Base-by-base conservation (phyloP, 1,140 invertebrate genomes). In the Plectrocnemia conspersa region DNA sequence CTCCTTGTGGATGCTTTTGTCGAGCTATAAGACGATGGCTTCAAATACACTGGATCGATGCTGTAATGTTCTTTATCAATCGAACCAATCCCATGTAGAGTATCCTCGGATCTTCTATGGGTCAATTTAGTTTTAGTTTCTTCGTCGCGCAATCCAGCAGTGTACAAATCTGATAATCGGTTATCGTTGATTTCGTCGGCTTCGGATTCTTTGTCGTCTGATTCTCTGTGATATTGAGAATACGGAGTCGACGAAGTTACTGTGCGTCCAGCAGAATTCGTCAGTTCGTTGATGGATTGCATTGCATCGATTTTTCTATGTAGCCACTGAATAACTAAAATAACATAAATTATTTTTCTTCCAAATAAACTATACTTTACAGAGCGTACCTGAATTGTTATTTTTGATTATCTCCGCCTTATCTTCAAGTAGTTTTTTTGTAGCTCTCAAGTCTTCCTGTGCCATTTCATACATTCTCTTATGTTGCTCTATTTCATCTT, bases 351-450 rank as follows among this genome's bases (percentile, higher is more conserved):
- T 24, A 46, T 46, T 48, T 32, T 25, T 47, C 3, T 7, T 7
- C n/a, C 19, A 33, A 11, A 47, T 52, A 35, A n/a, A n/a, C n/a
- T n/a, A n/a, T n/a, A n/a, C n/a, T n/a, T n/a, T n/a, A n/a, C n/a
- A n/a, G n/a, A n/a, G n/a, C 5, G 59, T 69, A 80, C 79, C 77
- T 68, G 79, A 78, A 63, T 82, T 80, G 66, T 82, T 82, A 66
- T 81, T 81, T 53, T 81, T 82, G 22, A 82, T 80, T 27, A 68
- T 77, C 55, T 81, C 79, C 21, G 81, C 78, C 47, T 79, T 77
- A 40, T 79, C 77, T 53, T 77, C 77, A 0, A 83, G 38, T 40
- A 75, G 66, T 52, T 67, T 59, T 62, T 80, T 73, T 48, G 73
- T 66, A n/a, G 52, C 62, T 62, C 77, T 76, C 36, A 75, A 54